Base-by-base conservation (phyloP, 1,140 invertebrate species). In the Maconellicoccus hirsutus region DNA sequence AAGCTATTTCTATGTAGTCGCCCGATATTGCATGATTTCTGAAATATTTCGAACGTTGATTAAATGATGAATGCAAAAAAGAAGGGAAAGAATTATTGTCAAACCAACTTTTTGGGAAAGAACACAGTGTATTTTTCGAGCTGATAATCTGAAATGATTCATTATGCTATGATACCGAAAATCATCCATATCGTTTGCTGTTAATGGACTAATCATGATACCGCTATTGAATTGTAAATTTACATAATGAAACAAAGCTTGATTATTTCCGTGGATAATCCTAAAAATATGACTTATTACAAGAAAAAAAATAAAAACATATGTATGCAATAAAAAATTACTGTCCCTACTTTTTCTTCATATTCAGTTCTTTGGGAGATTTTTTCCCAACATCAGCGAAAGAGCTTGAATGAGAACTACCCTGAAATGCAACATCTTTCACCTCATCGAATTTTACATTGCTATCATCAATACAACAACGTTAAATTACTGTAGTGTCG, bases 401-500 rank as follows among this genome's bases (percentile, higher is more conserved):
- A 4, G 61, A 66, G 21, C 61, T 66, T 1, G 61, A 66, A 25
- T 66, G 61, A 4, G 61, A 66, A 23, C 61, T 66, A 22, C 61
- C 61, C 61, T 66, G 19, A 22, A 25, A 66, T 16, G 16, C 22
- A 25, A 66, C 2, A 22, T 25, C 3, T 52, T 52, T 3, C 16
- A 16, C n/a, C n/a, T 52, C 6, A 52, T 16, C n/a, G 2, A 52
- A 19, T 8, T 52, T 52, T 16, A 52, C 12, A 33, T 12, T 52
- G 42, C 2, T 8, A 52, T 52, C 3, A 52, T 16, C n/a, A 61
- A 61, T 19, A 23, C 19, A 66, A 66, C 25, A 25, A 66, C 6
- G 61, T 23, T 6, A 70, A 70, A 70, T 70, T 75, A 77, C 76
- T 59, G 73, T 73, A 77, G 79, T 80, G 79, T 78, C 81, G 61